These are phyloP conservation scores for Leptocoma aspasia DNA, from an alignment of 2,113 vertebrate genomes.

Conservation along the genomic window DNA sequence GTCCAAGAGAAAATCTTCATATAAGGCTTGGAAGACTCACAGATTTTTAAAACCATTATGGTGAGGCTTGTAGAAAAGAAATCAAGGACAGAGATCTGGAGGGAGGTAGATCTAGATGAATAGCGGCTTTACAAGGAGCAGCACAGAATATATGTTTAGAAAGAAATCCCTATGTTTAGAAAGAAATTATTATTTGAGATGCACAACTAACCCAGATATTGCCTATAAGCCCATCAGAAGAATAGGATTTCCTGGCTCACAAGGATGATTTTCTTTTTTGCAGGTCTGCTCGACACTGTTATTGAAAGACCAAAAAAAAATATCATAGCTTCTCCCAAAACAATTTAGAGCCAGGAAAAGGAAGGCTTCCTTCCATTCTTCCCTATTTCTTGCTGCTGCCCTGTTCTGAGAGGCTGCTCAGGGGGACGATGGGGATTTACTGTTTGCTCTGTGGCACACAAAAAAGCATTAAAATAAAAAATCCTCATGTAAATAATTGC, in stretches of 20 bases:
- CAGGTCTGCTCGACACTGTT: neutral
- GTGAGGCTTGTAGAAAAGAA: neutral
- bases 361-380: neutral
- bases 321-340: neutral
- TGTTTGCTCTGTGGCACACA: neutral
- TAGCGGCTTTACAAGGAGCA: neutral
- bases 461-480: conserved; percentile 3
- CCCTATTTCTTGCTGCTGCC: neutral
- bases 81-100: neutral
- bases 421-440: neutral
- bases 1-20: neutral
- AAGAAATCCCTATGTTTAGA: neutral
- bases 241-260: neutral
- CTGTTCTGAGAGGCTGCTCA: neutral
- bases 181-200: neutral
- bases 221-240: neutral
- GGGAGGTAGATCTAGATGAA: neutral
- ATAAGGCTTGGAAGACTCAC: neutral
- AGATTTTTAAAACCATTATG: neutral
- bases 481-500: conserved; percentile 15
- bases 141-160: neutral
- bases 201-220: neutral
- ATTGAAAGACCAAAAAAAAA: neutral
- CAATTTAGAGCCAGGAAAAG: neutral
- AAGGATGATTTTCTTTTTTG: neutral